A percentile compares a stretch with the other conserved stretches of the same genome.
These are phyloP conservation scores for Forbesichthys agassizii DNA, from an alignment of 2,113 vertebrate genomes.

Conservation along the genomic window DNA sequence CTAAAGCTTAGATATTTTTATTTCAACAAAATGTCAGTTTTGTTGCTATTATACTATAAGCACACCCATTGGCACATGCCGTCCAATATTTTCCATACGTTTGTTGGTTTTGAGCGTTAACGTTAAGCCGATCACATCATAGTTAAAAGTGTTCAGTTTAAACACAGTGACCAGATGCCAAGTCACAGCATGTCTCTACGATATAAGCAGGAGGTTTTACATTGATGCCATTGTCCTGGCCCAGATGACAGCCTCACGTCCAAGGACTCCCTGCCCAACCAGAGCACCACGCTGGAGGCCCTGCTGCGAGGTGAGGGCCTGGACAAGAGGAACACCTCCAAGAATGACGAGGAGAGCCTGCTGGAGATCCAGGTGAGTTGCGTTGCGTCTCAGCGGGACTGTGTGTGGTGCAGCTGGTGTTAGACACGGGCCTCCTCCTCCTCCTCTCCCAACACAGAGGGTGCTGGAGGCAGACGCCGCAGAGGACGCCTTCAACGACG, in stretches of 20 bases:
- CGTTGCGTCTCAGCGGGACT: too few relatives aligned
- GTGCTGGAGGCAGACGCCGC: slow-evolving; percentile 97
- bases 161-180: neutral
- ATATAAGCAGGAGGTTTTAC: neutral
- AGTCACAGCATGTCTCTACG: neutral
- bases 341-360: slow-evolving; percentile 89
- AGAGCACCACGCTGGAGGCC: slow-evolving; percentile 92
- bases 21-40: too few relatives aligned
- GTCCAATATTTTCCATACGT: too few relatives aligned
- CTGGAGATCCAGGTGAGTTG: slow-evolving; percentile 90
- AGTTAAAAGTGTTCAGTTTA: too few relatives aligned
- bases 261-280: slow-evolving; percentile 83
- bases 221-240: slow-evolving; percentile 7
- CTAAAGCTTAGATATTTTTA: too few relatives aligned
- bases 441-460: slow-evolving; percentile 74
- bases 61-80: too few relatives aligned
- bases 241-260: slow-evolving; percentile 68
- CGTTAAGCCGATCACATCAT: too few relatives aligned
- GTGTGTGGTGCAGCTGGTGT: neutral
- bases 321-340: slow-evolving; percentile 86
- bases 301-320: slow-evolving; percentile 89
- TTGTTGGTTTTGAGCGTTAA: too few relatives aligned
- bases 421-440: neutral
- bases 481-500: slow-evolving; percentile 92
- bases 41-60: too few relatives aligned